Percentiles rank a stretch among this genome's conserved stretches.
These are phyloP conservation scores for Heliconius melpomene DNA, from an alignment of 1,140 invertebrate species.

Conservation along the genomic window DNA sequence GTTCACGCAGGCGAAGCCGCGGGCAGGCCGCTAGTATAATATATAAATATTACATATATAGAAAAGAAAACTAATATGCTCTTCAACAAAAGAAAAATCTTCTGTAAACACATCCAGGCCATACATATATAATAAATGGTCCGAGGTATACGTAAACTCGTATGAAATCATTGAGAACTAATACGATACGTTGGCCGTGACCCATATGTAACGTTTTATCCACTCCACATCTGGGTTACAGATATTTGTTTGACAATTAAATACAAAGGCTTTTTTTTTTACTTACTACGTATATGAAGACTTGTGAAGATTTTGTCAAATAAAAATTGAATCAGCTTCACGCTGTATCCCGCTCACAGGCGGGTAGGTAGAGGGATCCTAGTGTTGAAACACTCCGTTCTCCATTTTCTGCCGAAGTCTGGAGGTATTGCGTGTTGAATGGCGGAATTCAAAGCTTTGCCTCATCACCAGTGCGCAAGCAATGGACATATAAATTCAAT, in stretches of 20 bases:
- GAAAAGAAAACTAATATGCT: background rate
- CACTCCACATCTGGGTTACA: slow-evolving; percentile 31
- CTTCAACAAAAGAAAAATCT: background rate
- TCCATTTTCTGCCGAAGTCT: too few species aligned
- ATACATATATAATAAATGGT: background rate
- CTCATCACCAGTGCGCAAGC: too few species aligned
- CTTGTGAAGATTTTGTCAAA: too few species aligned
- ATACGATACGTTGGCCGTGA: slow-evolving; percentile 27
- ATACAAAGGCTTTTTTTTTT: slow-evolving; percentile 4
- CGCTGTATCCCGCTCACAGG: too few species aligned
- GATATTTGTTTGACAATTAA: slow-evolving; percentile 31
- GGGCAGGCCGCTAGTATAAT: too few species aligned
- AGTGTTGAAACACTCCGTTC: too few species aligned
- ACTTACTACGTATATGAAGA: background rate
- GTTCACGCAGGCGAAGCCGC: too few species aligned
- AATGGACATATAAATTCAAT: too few species aligned
- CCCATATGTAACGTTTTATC: slow-evolving; percentile 33
- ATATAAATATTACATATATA: background rate
- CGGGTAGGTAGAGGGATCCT: too few species aligned
- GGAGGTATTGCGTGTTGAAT: too few species aligned
- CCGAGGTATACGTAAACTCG: background rate
- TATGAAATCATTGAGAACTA: slow-evolving; percentile 24
- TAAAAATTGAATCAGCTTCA: too few species aligned
- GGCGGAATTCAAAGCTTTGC: too few species aligned
- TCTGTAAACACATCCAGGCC: background rate